Evolutionary conservation across 2,113 vertebrate genomes (phyloP), one percentile per base, ranked within the genome.

Genomic region (Mystacornis crossleyi): DNA sequence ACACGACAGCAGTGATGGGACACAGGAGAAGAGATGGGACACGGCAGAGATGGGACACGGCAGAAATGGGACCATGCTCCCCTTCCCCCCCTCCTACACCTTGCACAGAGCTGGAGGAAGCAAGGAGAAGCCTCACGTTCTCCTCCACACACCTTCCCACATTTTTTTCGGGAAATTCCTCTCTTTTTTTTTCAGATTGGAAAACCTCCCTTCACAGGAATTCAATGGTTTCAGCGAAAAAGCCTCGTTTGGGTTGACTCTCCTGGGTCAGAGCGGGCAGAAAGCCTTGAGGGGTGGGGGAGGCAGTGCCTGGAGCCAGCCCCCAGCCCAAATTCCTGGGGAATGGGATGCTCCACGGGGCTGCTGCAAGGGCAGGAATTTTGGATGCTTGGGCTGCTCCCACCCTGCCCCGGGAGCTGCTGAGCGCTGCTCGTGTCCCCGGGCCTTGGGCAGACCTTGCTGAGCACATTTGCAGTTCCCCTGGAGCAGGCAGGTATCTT

Each of bases 381-480:
- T 82, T 38, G 34, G 53, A 1, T 47, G 73, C 43, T 51, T 79
- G 60, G 47, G 82, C 74, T 81, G 79, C 38, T 93, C 85, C 92
- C 47, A 67, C n/a, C 79, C 92, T 28, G 40, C n/a, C 71, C 74
- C 24, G 4, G 70, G 58, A 89, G 50, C 92, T 47, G 86, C 78
- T 20, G 66, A 62, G 74, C 7, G 0, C 70, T 8, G 20, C 5
- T 18, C 1, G 0, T 14, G 51, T 18, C 25, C 6, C 65, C 3
- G 40, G 55, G 91, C 64, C 38, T 21, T 1, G 86, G 75, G 91
- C 89, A 83, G 75, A 14, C 71, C 80, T 77, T 31, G 58, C 86
- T 2, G 91, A 93, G 93, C 60, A 0, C 72, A 4, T 0, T 0
- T 1, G 6, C 51, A 24, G 66, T 8, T 89, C 28, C 60, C 43